Evolutionary conservation across 2,113 vertebrate genomes (phyloP).

Genomic region (Chunga burmeisteri): DNA sequence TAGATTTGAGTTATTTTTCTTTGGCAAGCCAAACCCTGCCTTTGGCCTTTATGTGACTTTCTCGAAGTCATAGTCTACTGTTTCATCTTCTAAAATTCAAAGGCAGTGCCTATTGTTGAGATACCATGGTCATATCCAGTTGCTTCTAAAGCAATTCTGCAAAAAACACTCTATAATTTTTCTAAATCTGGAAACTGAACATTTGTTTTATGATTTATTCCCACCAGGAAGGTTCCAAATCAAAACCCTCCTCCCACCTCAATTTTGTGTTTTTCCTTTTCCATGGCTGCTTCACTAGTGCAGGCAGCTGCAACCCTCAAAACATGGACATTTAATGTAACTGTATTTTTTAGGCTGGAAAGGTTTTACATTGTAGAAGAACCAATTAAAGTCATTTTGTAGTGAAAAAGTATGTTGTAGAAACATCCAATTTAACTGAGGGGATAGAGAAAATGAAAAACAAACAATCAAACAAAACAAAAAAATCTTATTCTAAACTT

Average conservation of each 20-base stretch:
- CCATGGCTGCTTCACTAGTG: neutral
- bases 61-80: neutral
- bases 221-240: neutral
- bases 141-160: neutral
- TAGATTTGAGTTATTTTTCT: neutral
- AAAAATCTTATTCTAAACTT: neutral
- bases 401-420: neutral
- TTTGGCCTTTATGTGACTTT: slow-evolving; percentile 42
- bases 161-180: slow-evolving; percentile 20
- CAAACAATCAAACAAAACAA: neutral
- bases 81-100: slow-evolving; percentile 18
- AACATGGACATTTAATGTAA: neutral
- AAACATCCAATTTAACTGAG: neutral
- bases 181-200: slow-evolving; percentile 39
- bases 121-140: neutral
- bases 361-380: neutral
- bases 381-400: slow-evolving; percentile 21
- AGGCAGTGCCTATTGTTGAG: neutral
- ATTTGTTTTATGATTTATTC: slow-evolving; percentile 27
- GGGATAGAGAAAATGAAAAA: neutral
- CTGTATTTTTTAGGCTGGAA: neutral
- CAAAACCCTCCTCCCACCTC: neutral
- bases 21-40: neutral
- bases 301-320: neutral
- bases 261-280: slow-evolving; percentile 1